These are phyloP conservation scores for Lophius americanus DNA, from an alignment of 2,797 vertebrate genomes.

Conservation along the genomic window DNA sequence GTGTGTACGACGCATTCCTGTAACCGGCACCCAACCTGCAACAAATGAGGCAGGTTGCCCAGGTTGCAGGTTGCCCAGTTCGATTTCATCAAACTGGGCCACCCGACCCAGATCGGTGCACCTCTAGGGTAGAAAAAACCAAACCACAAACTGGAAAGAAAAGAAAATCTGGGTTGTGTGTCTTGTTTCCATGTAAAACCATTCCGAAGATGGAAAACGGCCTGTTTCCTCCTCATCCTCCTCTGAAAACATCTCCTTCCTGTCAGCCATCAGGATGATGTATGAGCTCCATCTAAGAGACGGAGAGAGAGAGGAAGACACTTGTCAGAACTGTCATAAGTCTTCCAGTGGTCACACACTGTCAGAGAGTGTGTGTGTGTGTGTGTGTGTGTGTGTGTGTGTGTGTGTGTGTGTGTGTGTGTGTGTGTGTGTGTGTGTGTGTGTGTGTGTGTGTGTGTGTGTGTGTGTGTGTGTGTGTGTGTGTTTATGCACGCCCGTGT, in stretches of 20 bases:
- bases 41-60: no score
- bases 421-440: constrained; percentile 33
- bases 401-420: constrained; percentile 41
- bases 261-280: neutral
- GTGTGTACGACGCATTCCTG: no score
- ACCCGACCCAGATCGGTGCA: no score
- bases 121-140: no score
- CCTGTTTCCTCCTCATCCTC: neutral
- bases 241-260: constrained; percentile 1
- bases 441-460: constrained; percentile 36
- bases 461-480: constrained; percentile 16
- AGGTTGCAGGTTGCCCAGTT: no score
- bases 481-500: constrained; percentile 28
- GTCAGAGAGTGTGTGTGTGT: constrained; percentile 21
- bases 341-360: constrained; percentile 41
- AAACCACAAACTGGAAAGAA: no score
- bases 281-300: constrained; percentile 3
- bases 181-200: neutral
- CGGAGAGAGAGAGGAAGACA: constrained; percentile 33
- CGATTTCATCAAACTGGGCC: no score
- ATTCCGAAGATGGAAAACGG: neutral
- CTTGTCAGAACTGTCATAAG: constrained; percentile 45
- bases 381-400: no score
- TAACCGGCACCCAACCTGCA: no score
- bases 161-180: no score